Conservation (phyloP, 2,888 invertebrate genomes). For the Ernsta delagoae region DNA sequence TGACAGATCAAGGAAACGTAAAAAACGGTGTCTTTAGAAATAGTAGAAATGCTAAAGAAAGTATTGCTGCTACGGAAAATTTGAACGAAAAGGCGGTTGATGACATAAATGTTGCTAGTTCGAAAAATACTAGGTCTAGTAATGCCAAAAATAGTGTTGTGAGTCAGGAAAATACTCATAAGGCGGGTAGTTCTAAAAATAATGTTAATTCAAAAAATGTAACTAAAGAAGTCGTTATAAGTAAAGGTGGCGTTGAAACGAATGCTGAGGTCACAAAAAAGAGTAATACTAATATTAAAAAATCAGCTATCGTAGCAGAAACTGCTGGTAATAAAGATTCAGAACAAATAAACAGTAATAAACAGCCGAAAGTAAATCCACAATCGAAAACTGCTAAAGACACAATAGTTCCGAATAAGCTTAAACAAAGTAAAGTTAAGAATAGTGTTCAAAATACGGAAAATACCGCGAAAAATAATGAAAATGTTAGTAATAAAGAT, state of each 20-base stretch:
- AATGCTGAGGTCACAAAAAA: conserved; percentile 8
- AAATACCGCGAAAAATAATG: neutral
- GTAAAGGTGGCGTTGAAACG: neutral
- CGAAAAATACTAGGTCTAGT: neutral
- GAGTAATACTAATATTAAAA: neutral
- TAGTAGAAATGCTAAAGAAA: neutral
- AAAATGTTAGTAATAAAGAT: neutral
- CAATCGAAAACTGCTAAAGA: neutral
- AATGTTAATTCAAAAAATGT: neutral
- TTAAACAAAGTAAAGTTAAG: conserved; percentile 3
- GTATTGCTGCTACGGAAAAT: neutral
- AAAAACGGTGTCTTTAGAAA: neutral
- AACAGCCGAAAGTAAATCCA: neutral
- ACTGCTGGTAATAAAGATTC: conserved; percentile 1
- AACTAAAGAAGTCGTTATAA: conserved; percentile 2
- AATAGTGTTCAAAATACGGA: neutral
- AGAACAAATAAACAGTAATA: neutral
- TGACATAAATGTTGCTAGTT: neutral
- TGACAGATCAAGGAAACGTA: conserved; percentile 14
- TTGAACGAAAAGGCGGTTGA: neutral
- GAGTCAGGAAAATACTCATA: neutral
- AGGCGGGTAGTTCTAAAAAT: neutral
- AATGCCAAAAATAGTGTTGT: neutral
- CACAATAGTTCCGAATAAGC: neutral
- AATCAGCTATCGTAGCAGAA: neutral